Conservation (phyloP, 2,888 invertebrate species). For the Odontomyia ornata region DNA sequence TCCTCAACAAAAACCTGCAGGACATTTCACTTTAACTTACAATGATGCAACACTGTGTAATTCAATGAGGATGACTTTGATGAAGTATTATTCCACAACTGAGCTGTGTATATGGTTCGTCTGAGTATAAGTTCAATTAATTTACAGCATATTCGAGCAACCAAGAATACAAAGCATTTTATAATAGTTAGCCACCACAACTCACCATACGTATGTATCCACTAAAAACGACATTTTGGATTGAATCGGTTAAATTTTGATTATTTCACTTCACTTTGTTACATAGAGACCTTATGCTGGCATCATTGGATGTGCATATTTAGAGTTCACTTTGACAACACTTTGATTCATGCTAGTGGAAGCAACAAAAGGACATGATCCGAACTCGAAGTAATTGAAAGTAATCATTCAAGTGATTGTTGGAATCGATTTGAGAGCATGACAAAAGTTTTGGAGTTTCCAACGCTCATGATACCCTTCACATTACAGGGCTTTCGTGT, state of each 20-base stretch:
- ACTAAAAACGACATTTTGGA: slow-evolving; percentile 37
- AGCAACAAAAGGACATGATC: not conserved
- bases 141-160: too few relatives aligned
- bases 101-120: too few relatives aligned
- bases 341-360: not conserved
- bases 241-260: not conserved
- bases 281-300: not conserved
- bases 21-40: too few relatives aligned
- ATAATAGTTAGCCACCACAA: too few relatives aligned
- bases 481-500: slow-evolving; percentile 20
- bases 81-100: too few relatives aligned
- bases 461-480: too few relatives aligned
- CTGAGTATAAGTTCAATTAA: too few relatives aligned
- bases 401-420: not conserved
- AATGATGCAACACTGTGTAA: too few relatives aligned
- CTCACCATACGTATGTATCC: slow-evolving; percentile 41
- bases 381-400: not conserved
- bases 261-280: not conserved
- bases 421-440: slow-evolving; percentile 17
- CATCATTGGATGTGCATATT: not conserved
- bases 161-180: too few relatives aligned
- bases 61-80: too few relatives aligned
- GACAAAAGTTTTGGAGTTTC: not conserved
- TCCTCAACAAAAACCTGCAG: too few relatives aligned
- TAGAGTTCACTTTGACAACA: not conserved